A percentile compares a stretch with the other conserved stretches of the same genome.
Evolutionary conservation across 1,140 invertebrate genomes (phyloP).

Genomic region (Drosophila seguyi): DNA sequence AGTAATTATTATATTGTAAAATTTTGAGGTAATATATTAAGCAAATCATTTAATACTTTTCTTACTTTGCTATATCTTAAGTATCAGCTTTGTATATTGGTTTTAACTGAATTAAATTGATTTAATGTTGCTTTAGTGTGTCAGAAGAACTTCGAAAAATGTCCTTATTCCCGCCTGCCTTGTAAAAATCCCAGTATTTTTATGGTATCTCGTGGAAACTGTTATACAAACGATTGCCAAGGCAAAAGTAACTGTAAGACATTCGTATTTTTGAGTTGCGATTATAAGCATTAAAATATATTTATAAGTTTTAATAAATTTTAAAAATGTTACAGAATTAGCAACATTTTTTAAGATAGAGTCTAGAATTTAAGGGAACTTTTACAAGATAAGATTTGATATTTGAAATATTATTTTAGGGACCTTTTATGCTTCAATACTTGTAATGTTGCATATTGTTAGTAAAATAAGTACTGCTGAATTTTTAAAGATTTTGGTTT

Average conservation of each 20-base stretch:
- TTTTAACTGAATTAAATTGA: not conserved
- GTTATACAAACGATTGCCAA: slow-evolving; percentile 48
- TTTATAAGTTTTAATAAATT: not conserved
- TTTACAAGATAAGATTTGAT: too few species aligned
- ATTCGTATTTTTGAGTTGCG: too few species aligned
- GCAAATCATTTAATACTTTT: not conserved
- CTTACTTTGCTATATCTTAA: not conserved
- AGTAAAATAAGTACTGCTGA: too few species aligned
- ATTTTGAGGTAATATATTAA: not conserved
- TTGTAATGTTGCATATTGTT: too few species aligned
- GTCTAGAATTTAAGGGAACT: too few species aligned
- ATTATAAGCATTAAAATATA: not conserved
- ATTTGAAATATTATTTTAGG: too few species aligned
- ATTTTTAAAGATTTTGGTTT: too few species aligned
- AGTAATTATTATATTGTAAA: not conserved
- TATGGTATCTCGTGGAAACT: slow-evolving; percentile 39
- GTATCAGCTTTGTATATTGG: not conserved
- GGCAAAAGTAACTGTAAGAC: not conserved
- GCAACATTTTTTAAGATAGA: not conserved
- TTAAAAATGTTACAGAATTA: not conserved
- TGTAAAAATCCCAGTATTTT: slow-evolving; percentile 68
- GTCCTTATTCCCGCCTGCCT: not conserved
- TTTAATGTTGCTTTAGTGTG: too few species aligned
- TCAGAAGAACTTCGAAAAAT: slow-evolving; percentile 27
- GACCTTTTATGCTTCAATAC: too few species aligned